Conservation (phyloP, 1,140 invertebrate species). For the Drosophila sucinea region DNA sequence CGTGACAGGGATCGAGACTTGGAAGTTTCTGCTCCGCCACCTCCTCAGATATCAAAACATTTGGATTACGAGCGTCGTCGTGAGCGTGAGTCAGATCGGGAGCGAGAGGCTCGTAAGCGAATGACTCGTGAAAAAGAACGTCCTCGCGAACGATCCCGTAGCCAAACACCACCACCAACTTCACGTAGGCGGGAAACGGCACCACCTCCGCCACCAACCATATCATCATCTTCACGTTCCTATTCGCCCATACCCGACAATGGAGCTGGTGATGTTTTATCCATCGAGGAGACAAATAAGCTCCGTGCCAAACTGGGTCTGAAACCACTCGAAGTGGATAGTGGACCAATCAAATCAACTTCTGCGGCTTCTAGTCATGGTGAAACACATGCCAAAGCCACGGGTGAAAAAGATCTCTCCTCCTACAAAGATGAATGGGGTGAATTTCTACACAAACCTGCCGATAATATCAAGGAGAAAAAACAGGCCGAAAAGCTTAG, state of each 20-base stretch:
- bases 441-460: constrained; percentile 97
- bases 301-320: constrained; percentile 96
- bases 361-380: constrained; percentile 34
- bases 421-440: constrained; percentile 91
- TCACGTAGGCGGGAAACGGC: constrained; percentile 14
- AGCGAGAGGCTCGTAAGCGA: constrained; percentile 62
- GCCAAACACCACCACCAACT: constrained; percentile 31
- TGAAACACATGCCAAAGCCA: constrained; percentile 44
- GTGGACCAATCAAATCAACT: constrained; percentile 62
- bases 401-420: constrained; percentile 83
- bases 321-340: constrained; percentile 92
- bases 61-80: constrained; percentile 64
- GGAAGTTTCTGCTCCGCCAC: constrained; percentile 65
- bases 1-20: constrained; percentile 54
- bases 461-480: constrained; percentile 91
- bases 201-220: constrained; percentile 3
- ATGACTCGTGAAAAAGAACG: constrained; percentile 55
- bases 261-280: constrained; percentile 86
- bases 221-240: constrained; percentile 35
- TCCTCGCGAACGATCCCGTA: constrained; percentile 51
- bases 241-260: constrained; percentile 79
- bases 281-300: constrained; percentile 96
- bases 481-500: constrained; percentile 91
- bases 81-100: constrained; percentile 65
- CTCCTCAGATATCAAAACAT: constrained; percentile 73